Evolutionary conservation across 1,140 invertebrate genomes (phyloP), one percentile per base, ranked within the genome.

Genomic region (Drosophila nannoptera): DNA sequence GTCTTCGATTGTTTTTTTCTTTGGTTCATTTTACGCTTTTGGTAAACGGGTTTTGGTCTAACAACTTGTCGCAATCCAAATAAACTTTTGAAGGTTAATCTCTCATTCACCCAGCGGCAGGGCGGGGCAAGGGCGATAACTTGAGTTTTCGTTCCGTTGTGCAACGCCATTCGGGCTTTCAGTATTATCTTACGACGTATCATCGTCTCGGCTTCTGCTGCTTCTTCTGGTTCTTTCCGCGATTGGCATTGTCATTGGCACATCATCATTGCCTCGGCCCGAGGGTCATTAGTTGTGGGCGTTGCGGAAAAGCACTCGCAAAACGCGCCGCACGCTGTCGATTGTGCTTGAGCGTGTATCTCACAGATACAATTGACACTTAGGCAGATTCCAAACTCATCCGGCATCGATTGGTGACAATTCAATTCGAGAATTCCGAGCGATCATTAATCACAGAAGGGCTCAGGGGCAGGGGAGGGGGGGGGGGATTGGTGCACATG

Each of bases 41-140:
- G 58, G 42, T 58, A 43, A 43, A 78, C 65, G 49, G 60, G 68
- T 70, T 70, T 58, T 50, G 48, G 49, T 61, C 66, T 49, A 53
- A 33, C 29, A 31, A 40, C 64, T 69, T 77, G 64, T 81, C 69
- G 77, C 77, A 81, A 81, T 55, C 32, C 31, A 35, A 52, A 63
- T 52, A 36, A 63, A 63, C 36, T 11, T 45, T 66, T 74, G 73
- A 78, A 86, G 81, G 81, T 77, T 86, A 72, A 81, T 84, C 81
- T 84, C 75, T 84, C 64, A 68, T 76, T 77, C 63, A 46, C 53
- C 53, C 12, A 45, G 33, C 6, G 42, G 7, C 9, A n/a, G 29
- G 4, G 8, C 35, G 48, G 31, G 16, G 7, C 33, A 45, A 14
- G n/a, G 11, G 29, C 7, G 46, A 4, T 38, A 38, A 3, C 22